These are phyloP conservation scores for Phainopepla nitens DNA, from an alignment of 2,113 vertebrate genomes.

Conservation along the genomic window DNA sequence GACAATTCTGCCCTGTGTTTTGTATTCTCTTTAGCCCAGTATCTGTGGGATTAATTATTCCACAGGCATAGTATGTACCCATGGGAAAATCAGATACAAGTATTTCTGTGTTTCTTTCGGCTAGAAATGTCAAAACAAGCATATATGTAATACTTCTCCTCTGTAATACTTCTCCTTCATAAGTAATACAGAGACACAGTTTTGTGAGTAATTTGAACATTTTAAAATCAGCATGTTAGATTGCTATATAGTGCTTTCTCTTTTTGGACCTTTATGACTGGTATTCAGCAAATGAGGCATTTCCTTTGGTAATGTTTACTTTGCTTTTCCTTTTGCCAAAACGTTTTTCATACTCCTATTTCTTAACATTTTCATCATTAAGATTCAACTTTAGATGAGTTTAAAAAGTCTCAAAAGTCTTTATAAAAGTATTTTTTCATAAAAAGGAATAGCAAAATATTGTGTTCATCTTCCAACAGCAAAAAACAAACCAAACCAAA, in stretches of 20 bases:
- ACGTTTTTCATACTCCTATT: not conserved
- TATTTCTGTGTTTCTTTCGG: not conserved
- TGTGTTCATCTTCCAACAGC: not conserved
- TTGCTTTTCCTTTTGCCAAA: not conserved
- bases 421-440: not conserved
- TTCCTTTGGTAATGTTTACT: not conserved
- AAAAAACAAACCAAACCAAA: not conserved
- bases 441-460: not conserved
- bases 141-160: not conserved
- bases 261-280: not conserved
- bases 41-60: not conserved
- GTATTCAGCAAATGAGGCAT: not conserved
- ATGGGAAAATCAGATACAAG: not conserved
- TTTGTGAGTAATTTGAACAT: not conserved
- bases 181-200: not conserved
- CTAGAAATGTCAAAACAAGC: not conserved
- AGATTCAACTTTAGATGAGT: not conserved
- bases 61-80: rapidly evolving
- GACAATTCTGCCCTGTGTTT: not conserved
- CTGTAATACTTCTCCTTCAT: not conserved
- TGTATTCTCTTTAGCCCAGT: not conserved
- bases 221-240: not conserved
- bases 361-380: not conserved
- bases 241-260: not conserved
- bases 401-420: not conserved